These are phyloP conservation scores for Montipora cactus DNA, from an alignment of 64 coral and sea anemone genomes.

Conservation along the genomic window DNA sequence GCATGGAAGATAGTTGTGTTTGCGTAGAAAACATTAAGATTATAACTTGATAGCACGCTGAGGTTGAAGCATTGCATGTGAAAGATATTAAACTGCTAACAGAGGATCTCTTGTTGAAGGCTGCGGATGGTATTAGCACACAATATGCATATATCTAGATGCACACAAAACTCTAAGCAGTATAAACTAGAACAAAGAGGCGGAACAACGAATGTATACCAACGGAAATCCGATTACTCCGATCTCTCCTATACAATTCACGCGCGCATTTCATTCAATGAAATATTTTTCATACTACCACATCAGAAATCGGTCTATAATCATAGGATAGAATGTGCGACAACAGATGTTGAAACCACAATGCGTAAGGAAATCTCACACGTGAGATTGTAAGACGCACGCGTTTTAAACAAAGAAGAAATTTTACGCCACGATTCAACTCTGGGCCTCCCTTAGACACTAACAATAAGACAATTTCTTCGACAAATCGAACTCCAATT, in stretches of 20 bases:
- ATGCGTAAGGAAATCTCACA: neutral
- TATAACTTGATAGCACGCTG: conserved; percentile 43
- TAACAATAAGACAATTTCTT: neutral
- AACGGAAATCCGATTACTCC: conserved; percentile 48
- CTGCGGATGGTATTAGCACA: neutral
- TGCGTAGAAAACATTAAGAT: neutral
- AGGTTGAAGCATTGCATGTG: neutral
- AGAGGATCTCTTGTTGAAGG: neutral
- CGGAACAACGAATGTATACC: conserved; percentile 3
- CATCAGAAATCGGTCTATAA: neutral
- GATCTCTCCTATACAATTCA: neutral
- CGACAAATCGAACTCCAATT: neutral
- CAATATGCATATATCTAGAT: neutral
- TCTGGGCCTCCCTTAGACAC: neutral
- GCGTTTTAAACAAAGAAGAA: neutral
- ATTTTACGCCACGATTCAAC: neutral
- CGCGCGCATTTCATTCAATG: conserved; percentile 29
- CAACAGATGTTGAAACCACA: neutral
- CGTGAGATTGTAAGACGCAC: neutral
- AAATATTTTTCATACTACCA: neutral
- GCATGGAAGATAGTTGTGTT: neutral
- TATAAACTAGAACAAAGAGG: neutral
- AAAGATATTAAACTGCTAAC: neutral
- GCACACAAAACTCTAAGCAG: neutral
- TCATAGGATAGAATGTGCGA: neutral